These are phyloP conservation scores for Parauchenoglanis ngamensis DNA, from an alignment of 2,797 vertebrate species.

Conservation along the genomic window DNA sequence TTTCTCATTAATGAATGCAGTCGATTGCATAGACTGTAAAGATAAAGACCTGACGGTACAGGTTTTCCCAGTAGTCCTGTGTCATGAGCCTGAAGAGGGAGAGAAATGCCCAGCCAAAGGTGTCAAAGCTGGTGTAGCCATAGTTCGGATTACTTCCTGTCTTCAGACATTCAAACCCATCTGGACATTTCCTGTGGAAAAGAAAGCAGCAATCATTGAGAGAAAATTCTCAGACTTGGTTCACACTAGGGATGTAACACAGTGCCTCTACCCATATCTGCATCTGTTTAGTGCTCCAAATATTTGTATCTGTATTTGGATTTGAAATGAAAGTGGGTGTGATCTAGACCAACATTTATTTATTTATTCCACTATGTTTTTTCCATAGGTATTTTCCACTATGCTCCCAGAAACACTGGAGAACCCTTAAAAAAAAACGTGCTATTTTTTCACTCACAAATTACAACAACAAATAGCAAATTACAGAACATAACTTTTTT, in stretches of 20 bases:
- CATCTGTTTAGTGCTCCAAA: not conserved
- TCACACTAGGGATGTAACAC: not conserved
- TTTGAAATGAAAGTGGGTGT: not conserved
- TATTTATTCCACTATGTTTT: not conserved
- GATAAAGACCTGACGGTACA: constrained; percentile 78
- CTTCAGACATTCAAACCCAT: constrained; percentile 73
- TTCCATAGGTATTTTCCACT: no score
- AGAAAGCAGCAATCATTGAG: not conserved
- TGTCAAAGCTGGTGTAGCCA: constrained; percentile 90
- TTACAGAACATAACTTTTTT: not conserved
- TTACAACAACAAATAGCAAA: not conserved
- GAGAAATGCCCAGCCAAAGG: constrained; percentile 93
- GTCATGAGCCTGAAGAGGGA: constrained; percentile 93
- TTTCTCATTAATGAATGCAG: not conserved
- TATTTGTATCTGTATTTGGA: not conserved
- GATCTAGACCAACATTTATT: not conserved
- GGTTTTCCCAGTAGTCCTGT: constrained; percentile 90
- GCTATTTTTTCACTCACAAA: not conserved
- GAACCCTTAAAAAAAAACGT: not conserved
- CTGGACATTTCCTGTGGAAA: constrained; percentile 78
- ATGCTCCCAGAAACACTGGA: not conserved
- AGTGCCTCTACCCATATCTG: not conserved
- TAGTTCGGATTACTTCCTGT: constrained; percentile 82
- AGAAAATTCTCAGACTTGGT: not conserved
- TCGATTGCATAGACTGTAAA: not conserved